phyloP scores from a whole-genome alignment of 2,888 invertebrate genomes.

The Perizoma affinitatum region DNA sequence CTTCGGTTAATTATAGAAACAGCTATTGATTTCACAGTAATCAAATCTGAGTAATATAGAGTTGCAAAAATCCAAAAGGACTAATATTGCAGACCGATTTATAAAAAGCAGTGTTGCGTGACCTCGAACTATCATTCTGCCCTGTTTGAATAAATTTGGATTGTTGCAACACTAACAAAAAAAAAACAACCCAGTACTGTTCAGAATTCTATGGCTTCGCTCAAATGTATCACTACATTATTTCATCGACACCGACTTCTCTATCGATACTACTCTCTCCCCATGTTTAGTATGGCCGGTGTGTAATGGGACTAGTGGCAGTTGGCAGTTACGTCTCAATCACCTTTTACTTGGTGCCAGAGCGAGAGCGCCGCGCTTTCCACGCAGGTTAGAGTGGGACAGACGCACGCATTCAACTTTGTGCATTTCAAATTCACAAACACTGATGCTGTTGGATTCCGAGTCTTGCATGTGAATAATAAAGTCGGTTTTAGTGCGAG shows the following conservation, averaged over 20 bases:
- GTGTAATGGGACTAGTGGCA: constrained; percentile 82
- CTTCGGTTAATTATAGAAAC: too few relatives aligned
- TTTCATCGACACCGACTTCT: constrained; percentile 39
- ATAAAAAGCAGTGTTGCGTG: too few relatives aligned
- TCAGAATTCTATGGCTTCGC: neutral
- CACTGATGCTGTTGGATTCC: constrained; percentile 8
- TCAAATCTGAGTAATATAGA: too few relatives aligned
- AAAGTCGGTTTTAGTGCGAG: constrained; percentile 40
- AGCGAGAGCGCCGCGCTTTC: constrained; percentile 49
- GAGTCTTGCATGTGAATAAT: neutral
- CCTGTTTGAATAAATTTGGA: too few relatives aligned
- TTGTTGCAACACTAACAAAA: too few relatives aligned
- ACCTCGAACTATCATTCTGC: too few relatives aligned
- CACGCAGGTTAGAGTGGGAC: constrained; percentile 49
- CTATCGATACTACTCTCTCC: constrained; percentile 40
- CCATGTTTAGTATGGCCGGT: constrained; percentile 70
- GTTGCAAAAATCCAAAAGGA: too few relatives aligned
- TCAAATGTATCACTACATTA: neutral
- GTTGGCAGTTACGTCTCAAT: constrained; percentile 83
- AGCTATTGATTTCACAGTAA: too few relatives aligned
- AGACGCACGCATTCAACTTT: constrained; percentile 64
- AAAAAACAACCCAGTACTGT: too few relatives aligned
- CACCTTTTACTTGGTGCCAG: constrained; percentile 75
- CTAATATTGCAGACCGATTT: too few relatives aligned
- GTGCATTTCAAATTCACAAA: constrained; percentile 65